Base-by-base conservation (phyloP, 35 echinoderm and acorn worm genomes). In the Lytechinus variegatus region DNA sequence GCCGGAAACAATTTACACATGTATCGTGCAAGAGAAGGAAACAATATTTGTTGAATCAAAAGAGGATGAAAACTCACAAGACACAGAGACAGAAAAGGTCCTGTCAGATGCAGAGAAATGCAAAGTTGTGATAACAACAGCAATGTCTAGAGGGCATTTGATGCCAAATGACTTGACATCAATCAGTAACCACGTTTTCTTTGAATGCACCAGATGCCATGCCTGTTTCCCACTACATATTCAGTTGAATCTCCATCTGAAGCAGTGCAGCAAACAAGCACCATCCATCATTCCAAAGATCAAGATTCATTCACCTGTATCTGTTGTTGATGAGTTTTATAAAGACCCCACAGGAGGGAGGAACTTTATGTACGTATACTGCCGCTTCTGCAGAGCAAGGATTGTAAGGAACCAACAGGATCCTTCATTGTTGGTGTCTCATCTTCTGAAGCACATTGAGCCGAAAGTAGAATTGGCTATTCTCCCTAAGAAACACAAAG, bases 391-490 rank as follows among this genome's bases (percentile, higher is more conserved):
- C 54, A 54, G 53, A 27, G 27, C 92, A 9, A 93, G 54, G 28
- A 55, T 93, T 12, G 53, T 93, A 6, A 93, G 54, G n/a, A 57
- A 27, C 9, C n/a, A 57, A 28, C 54, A 93, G 27, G 92, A 93
- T 57, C 10, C 16, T 55, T 33, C 55, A 13, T 33, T 93, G 10
- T 10, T 33, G 28, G 11, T 11, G 5, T 55, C 27, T 95, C 96
- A 96, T 52, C 89, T 96, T 57, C 11, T 86, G 19, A 95, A 95
- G 87, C 96, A 96, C 61, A 89, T 94, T 2, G 54, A 95, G 55
- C 96, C 96, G 1, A 54, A 53, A 27, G 96, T 95, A 9, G 87
- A 61, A 27, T 89, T 96, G 3, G 91, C 89, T 16, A 8, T 61
- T 27, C 94, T 95, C n/a, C 87, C 94, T 24, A 55, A 91, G 29